These are phyloP conservation scores for Periophthalmus magnuspinnatus DNA, from an alignment of 2,797 vertebrate species.

Conservation along the genomic window DNA sequence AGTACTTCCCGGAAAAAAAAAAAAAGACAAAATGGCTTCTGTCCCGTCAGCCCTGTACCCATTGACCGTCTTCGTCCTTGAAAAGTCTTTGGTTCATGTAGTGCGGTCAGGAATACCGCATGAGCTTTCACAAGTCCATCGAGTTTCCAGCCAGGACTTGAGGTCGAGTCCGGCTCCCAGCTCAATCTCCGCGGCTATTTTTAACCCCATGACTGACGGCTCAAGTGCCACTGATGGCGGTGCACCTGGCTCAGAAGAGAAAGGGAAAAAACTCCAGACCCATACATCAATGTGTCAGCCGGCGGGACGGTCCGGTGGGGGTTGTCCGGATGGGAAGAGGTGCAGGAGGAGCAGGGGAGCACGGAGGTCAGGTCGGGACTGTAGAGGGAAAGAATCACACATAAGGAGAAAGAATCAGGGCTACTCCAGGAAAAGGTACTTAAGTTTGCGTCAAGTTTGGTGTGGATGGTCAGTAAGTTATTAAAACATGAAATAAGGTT, in stretches of 20 bases:
- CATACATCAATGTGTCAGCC: constrained; percentile 79
- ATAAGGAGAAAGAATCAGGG: constrained; percentile 15
- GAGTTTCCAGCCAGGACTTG: constrained; percentile 59
- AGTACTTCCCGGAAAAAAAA: too few relatives aligned
- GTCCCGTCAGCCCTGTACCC: not conserved
- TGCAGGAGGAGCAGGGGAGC: constrained; percentile 36
- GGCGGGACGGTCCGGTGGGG: constrained; percentile 63
- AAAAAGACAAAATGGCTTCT: not conserved
- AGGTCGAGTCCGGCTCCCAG: constrained; percentile 51
- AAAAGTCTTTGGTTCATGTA: constrained; percentile 53
- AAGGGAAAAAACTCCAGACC: constrained; percentile 64
- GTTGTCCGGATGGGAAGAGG: constrained; percentile 33
- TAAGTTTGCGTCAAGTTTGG: not conserved
- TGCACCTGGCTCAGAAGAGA: constrained; percentile 71
- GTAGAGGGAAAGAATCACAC: constrained; percentile 27
- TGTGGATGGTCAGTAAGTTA: not conserved
- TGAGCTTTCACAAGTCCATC: constrained; percentile 68
- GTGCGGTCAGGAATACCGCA: constrained; percentile 54
- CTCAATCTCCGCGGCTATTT: constrained; percentile 75
- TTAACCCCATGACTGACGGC: constrained; percentile 73
- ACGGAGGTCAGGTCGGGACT: constrained; percentile 45
- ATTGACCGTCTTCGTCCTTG: constrained; percentile 57
- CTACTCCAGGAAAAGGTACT: constrained; percentile 4
- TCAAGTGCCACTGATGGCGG: constrained; percentile 75
- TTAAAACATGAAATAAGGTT: not conserved